These are phyloP conservation scores for Callosobruchus maculatus DNA, from an alignment of 2,888 invertebrate genomes.

Conservation along the genomic window DNA sequence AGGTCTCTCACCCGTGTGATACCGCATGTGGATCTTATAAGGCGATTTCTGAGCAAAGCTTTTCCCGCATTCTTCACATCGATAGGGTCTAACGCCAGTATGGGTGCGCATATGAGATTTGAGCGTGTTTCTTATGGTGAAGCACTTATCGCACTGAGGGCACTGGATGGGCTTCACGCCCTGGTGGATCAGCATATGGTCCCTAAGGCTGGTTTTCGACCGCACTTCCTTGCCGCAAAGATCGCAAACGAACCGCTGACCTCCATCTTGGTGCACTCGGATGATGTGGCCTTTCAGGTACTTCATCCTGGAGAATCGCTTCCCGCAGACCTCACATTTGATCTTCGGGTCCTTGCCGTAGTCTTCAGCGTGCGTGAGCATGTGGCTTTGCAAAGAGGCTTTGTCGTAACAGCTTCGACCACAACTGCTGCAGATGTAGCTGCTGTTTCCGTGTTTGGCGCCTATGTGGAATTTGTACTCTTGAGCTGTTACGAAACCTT, in stretches of 20 bases:
- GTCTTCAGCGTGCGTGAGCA: constrained; percentile 24
- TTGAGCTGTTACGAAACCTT: constrained; percentile 36
- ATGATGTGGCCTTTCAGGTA: constrained; percentile 30
- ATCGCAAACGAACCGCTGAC: constrained; percentile 32
- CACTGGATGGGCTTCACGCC: constrained; percentile 27
- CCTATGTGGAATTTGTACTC: constrained; percentile 34
- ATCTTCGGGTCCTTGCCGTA: constrained; percentile 35
- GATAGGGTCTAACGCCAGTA: constrained; percentile 24
- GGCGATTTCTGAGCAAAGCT: constrained; percentile 10
- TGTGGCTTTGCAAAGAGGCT: constrained; percentile 26
- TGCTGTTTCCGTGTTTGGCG: constrained; percentile 28
- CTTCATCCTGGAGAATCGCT: constrained; percentile 29
- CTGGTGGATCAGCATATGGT: constrained; percentile 46
- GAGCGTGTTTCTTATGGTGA: constrained; percentile 35
- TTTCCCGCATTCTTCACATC: constrained; percentile 14
- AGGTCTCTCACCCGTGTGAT: constrained; percentile 18
- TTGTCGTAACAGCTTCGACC: constrained; percentile 31
- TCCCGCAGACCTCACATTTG: constrained; percentile 34
- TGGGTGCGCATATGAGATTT: constrained; percentile 40
- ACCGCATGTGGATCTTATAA: constrained; percentile 12
- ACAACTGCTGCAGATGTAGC: constrained; percentile 30
- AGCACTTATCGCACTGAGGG: constrained; percentile 48
- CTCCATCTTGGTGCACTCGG: constrained; percentile 31
- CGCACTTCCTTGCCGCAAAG: constrained; percentile 35
- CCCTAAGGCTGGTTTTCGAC: constrained; percentile 27